Conservation (phyloP, 1,140 invertebrate genomes). For the Doryteuthis pealeii region DNA sequence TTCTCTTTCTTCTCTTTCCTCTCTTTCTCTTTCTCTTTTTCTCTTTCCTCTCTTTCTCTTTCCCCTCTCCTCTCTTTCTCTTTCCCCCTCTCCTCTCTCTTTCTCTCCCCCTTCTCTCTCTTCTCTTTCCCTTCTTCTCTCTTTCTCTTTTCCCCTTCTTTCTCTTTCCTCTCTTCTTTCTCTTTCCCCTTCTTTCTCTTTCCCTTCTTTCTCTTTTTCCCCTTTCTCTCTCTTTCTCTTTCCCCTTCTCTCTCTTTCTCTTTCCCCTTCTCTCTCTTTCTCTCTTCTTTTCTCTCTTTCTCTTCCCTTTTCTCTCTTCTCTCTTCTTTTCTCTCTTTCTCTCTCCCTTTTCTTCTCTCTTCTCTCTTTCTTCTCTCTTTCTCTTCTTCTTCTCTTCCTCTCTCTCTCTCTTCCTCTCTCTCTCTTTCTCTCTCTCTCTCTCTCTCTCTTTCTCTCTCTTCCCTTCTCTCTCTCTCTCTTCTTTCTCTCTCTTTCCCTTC, state of each 20-base stretch:
- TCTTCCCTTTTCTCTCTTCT: neutral
- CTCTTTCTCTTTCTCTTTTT: neutral
- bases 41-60: neutral
- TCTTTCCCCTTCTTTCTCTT: neutral
- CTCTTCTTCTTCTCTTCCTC: neutral
- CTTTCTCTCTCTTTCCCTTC: no score
- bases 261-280: neutral
- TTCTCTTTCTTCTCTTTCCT: neutral
- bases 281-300: neutral
- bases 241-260: neutral
- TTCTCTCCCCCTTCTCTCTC: neutral
- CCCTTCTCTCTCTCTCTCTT: neutral
- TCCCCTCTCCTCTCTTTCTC: neutral
- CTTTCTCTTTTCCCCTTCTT: neutral
- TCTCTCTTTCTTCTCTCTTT: constrained; percentile 8
- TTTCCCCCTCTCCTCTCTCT: neutral
- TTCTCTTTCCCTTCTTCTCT: neutral
- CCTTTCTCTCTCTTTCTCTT: neutral
- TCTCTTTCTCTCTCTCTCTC: neutral
- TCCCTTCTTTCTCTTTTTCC: neutral
- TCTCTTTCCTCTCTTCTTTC: neutral
- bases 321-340: neutral
- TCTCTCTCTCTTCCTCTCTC: neutral
- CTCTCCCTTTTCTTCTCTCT: neutral
- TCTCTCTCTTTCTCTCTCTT: neutral